These are phyloP conservation scores for Strix occidentalis DNA, from an alignment of 2,797 vertebrate species.

Conservation along the genomic window DNA sequence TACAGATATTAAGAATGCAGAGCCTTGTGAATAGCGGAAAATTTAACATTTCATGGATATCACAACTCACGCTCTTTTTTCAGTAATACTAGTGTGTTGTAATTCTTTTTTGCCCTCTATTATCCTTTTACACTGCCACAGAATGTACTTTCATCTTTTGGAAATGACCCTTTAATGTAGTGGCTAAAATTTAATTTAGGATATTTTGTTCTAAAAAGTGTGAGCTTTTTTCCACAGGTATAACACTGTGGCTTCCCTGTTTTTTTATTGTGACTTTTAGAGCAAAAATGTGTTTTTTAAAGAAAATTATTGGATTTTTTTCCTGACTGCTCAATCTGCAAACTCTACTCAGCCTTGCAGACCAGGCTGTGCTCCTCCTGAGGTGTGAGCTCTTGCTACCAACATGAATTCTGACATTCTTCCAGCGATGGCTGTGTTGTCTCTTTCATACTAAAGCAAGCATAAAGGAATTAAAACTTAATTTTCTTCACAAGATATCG, in stretches of 20 bases:
- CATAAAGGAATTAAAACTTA: neutral
- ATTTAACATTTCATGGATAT: slow-evolving; percentile 69
- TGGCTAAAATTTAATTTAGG: slow-evolving; percentile 45
- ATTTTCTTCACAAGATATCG: neutral
- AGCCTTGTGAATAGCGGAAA: slow-evolving; percentile 64
- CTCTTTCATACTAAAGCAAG: neutral
- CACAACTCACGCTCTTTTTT: slow-evolving; percentile 34
- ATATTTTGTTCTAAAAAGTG: slow-evolving; percentile 6
- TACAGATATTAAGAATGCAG: slow-evolving; percentile 66
- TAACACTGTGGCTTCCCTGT: neutral
- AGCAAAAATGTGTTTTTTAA: neutral
- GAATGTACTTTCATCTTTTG: slow-evolving; percentile 47
- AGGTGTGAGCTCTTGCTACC: neutral
- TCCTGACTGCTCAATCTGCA: neutral
- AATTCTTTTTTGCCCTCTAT: slow-evolving; percentile 38
- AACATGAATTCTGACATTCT: neutral
- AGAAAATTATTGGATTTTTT: neutral
- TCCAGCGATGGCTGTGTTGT: neutral
- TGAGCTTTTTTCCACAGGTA: neutral
- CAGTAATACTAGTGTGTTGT: slow-evolving; percentile 11
- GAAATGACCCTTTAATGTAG: slow-evolving; percentile 19
- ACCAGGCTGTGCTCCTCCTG: neutral
- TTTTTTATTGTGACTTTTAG: neutral
- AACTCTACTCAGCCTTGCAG: neutral
- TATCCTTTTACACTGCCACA: slow-evolving; percentile 35